phyloP scores from a whole-genome alignment of 2,888 invertebrate genomes.

The Stramonita haemastoma region DNA sequence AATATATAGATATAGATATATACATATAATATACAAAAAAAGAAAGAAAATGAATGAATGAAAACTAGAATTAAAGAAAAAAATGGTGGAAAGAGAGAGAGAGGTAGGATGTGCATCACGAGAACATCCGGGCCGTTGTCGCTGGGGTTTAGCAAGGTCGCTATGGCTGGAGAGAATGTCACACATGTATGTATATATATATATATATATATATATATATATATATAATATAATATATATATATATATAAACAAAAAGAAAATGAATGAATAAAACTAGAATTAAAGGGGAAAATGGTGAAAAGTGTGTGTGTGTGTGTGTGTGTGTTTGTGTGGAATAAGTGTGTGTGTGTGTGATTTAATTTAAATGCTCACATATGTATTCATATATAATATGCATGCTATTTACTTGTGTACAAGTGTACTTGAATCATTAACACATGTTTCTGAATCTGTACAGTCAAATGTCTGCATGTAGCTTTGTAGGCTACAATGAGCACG shows the following conservation, averaged over 20 bases:
- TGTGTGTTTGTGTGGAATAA: background rate
- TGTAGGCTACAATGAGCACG: no score
- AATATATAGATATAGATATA: no score
- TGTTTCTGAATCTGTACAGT: background rate
- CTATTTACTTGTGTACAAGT: background rate
- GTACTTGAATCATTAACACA: background rate
- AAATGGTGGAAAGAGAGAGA: conserved; percentile 33
- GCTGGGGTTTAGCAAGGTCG: conserved; percentile 50
- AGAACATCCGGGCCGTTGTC: conserved; percentile 50
- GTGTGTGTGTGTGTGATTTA: background rate
- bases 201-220: background rate
- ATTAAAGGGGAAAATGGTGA: no score
- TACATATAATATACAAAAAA: no score
- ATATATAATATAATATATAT: background rate
- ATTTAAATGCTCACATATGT: background rate
- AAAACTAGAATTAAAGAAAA: no score
- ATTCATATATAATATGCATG: background rate
- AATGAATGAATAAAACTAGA: no score
- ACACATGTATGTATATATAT: background rate
- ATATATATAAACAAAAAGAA: no score
- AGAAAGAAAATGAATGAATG: no score
- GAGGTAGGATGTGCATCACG: conserved; percentile 63
- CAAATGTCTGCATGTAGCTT: no score
- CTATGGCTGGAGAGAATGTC: conserved; percentile 30
- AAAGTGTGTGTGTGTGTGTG: conserved; percentile 3